phyloP scores from a whole-genome alignment of 2,888 invertebrate genomes.

The Zhuqinia jingwanae region DNA sequence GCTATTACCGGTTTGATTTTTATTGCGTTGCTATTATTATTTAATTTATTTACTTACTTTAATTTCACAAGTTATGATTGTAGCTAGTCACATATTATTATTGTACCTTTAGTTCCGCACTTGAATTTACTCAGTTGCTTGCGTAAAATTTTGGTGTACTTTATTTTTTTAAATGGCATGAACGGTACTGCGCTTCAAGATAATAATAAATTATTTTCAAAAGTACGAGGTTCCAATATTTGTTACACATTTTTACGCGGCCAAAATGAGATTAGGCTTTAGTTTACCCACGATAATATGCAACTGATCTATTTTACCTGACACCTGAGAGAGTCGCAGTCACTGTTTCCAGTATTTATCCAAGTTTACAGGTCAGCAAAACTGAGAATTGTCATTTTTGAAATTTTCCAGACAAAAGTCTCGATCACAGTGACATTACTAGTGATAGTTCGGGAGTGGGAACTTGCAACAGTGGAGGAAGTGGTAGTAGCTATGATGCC shows the following conservation, averaged over 20 bases:
- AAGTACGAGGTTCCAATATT: too few species aligned
- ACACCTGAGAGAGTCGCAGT: constrained; percentile 36
- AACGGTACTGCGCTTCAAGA: too few species aligned
- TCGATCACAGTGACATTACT: constrained; percentile 94
- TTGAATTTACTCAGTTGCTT: constrained; percentile 2
- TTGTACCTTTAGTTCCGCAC: constrained; percentile 15
- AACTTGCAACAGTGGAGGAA: constrained; percentile 88
- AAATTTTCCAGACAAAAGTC: constrained; percentile 89
- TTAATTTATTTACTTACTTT: constrained; percentile 32
- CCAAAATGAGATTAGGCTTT: not conserved
- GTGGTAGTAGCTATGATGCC: constrained; percentile 80
- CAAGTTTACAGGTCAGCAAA: not conserved
- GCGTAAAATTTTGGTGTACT: not conserved
- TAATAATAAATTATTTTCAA: too few species aligned
- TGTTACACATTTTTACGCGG: too few species aligned
- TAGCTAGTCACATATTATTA: not conserved
- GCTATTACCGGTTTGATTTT: constrained; percentile 78
- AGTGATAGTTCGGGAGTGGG: constrained; percentile 96
- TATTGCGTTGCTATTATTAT: constrained; percentile 57
- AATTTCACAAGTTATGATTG: constrained; percentile 15
- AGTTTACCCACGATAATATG: too few species aligned
- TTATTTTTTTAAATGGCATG: too few species aligned
- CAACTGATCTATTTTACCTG: not conserved
- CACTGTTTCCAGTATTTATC: not conserved
- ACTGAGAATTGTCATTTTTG: not conserved